Evolutionary conservation across 2,888 invertebrate genomes (phyloP).

Genomic region (Mantis religiosa): DNA sequence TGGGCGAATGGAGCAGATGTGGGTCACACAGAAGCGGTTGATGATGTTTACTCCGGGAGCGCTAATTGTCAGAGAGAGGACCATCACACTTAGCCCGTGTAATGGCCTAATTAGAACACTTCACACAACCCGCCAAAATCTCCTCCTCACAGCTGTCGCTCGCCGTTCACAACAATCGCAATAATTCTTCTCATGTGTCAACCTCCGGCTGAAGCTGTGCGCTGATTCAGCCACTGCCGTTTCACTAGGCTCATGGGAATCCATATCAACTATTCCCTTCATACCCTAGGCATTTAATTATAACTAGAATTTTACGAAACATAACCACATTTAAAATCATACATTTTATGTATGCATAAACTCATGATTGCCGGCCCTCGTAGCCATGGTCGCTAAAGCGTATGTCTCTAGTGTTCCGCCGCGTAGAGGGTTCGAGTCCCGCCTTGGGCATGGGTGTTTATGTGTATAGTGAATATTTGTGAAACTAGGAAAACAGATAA

Average conservation of each 20-base stretch:
- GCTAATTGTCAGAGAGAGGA: background rate
- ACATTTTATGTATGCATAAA: too few species aligned
- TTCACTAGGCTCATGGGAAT: background rate
- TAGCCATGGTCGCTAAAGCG: too few species aligned
- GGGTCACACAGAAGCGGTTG: background rate
- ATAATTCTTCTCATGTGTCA: background rate
- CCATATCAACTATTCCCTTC: background rate
- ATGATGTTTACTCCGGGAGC: background rate
- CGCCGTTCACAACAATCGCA: background rate
- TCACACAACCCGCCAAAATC: background rate
- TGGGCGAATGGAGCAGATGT: background rate
- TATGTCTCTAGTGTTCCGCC: too few species aligned
- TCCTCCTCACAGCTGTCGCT: background rate
- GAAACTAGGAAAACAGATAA: too few species aligned
- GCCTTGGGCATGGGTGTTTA: too few species aligned
- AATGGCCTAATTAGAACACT: background rate
- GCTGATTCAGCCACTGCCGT: background rate
- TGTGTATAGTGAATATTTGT: too few species aligned
- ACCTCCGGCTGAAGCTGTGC: background rate
- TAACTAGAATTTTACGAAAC: too few species aligned
- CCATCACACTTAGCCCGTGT: background rate
- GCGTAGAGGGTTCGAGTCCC: too few species aligned
- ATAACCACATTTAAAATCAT: too few species aligned
- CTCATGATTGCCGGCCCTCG: too few species aligned
- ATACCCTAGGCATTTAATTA: too few species aligned